Evolutionary conservation across 2,113 vertebrate species (phyloP).

Genomic region (Etia nguti): DNA sequence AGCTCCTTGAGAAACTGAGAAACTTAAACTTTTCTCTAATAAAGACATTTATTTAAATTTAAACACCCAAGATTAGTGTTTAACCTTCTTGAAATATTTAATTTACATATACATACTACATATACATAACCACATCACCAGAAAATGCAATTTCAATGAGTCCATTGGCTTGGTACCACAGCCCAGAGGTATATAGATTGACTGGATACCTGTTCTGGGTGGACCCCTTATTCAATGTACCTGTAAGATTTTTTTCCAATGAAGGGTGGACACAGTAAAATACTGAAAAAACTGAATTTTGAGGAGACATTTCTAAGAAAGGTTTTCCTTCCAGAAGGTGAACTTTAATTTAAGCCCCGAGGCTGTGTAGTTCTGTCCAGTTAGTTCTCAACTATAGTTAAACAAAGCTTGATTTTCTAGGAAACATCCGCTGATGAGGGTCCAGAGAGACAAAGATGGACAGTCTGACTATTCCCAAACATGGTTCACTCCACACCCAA

Average conservation of each 20-base stretch:
- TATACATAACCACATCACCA: neutral
- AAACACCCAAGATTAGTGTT: neutral
- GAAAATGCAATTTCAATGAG: neutral
- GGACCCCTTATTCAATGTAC: neutral
- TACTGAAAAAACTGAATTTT: neutral
- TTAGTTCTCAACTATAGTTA: slow-evolving; percentile 34
- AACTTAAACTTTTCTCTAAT: neutral
- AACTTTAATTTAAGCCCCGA: slow-evolving; percentile 15
- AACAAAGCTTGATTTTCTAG: slow-evolving; percentile 56
- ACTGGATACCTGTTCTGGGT: neutral
- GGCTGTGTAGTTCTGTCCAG: slow-evolving; percentile 1
- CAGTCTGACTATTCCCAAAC: neutral
- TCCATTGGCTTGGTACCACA: neutral
- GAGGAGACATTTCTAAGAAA: neutral
- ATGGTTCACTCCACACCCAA: neutral
- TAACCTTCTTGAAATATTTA: neutral
- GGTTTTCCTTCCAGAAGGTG: neutral
- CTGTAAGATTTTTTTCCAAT: neutral
- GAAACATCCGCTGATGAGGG: slow-evolving; percentile 24
- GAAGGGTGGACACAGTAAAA: neutral
- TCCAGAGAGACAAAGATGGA: slow-evolving; percentile 15
- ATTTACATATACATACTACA: too few species aligned
- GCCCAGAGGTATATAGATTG: neutral
- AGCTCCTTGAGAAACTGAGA: neutral
- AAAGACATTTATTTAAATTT: neutral